Evolutionary conservation across 2,888 invertebrate species (phyloP), one percentile per base, ranked within the genome.

Genomic region (Lochmaea capreae): DNA sequence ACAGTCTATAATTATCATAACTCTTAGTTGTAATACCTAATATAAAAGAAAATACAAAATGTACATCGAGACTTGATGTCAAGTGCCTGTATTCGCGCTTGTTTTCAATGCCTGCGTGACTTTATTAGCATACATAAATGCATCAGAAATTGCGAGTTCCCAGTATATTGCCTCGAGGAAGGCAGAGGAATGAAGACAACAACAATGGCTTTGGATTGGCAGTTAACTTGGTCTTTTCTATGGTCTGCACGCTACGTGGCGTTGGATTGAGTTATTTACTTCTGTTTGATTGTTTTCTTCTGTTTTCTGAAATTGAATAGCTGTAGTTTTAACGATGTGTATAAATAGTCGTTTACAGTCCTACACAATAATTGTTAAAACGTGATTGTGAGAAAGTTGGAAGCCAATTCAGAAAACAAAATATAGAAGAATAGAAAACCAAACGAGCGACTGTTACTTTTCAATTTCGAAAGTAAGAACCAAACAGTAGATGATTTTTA

Each of bases 51-150:
- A 59, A 59, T 33, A 22, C 33, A 59, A 22, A 59, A 59, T 33
- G 59, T 26, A 59, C 59, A 33, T 59, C 26, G 26, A 33, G 26
- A 59, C 33, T 26, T 33, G 22, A 73, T 76, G 75, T 78, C 76
- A 76, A 77, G 76, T 76, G 77, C 76, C 78, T 81, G 81, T 82
- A 80, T 79, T 82, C 79, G 77, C 83, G 81, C 82, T 80, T 78
- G 81, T 80, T 67, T 79, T 72, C 79, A 78, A 77, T 76, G 65
- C 67, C 76, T 76, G 78, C 81, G 82, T 82, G 82, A 82, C 83
- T 81, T 77, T 79, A 82, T 83, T 82, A 82, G 79, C 82, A 82
- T 83, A 81, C 80, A 81, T 76, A 80, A 83, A 82, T 81, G 81
- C 78, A 79, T 79, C 77, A 79, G 79, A 80, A 82, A 82, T 83